Evolutionary conservation across 2,113 vertebrate species (phyloP), one percentile per base, ranked within the genome.

Genomic region (Mohoua ochrocephala): DNA sequence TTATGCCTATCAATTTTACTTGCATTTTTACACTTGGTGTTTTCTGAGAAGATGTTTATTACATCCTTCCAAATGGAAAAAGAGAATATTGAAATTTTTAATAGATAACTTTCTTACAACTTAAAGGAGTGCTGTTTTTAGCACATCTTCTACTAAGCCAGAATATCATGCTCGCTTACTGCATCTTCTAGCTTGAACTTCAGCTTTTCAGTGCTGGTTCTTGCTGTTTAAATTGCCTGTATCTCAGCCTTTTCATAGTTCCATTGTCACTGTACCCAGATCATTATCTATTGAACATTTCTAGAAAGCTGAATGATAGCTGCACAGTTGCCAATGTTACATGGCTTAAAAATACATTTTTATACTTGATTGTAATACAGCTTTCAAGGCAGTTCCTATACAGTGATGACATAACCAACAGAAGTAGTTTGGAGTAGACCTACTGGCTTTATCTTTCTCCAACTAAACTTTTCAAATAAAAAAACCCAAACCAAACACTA

Each of bases 221-320:
- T 69, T 77, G 69, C n/a, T 63, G 49, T 56, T 89, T 84, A 87
- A 89, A 79, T 26, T 86, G 87, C 23, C 42, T 68, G 3, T n/a
- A 47, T 35, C 24, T 89, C 47, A 60, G 69, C 15, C 56, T 90
- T 81, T 74, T 71, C 60, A 61, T 15, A 70, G 42, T 7, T 94
- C 45, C n/a, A 56, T 74, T 90, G 89, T 83, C 52, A 77, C 39
- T 2, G 2, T 61, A 83, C 26, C 37, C 70, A 85, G 53, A 82
- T 68, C n/a, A 42, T 79, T 82, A 95, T 44, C 80, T 87, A 33
- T 1, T 39, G 70, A 88, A 86, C 30, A 33, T 15, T 67, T 83
- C 78, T 50, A 86, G 71, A 77, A 86, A 91, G 53, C 50, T 57
- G 60, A 93, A 77, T 20, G 52, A 68, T 39, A 91, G 52, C 37